Conservation (phyloP, 2,113 vertebrate genomes). For the Trematocara marginatum region DNA sequence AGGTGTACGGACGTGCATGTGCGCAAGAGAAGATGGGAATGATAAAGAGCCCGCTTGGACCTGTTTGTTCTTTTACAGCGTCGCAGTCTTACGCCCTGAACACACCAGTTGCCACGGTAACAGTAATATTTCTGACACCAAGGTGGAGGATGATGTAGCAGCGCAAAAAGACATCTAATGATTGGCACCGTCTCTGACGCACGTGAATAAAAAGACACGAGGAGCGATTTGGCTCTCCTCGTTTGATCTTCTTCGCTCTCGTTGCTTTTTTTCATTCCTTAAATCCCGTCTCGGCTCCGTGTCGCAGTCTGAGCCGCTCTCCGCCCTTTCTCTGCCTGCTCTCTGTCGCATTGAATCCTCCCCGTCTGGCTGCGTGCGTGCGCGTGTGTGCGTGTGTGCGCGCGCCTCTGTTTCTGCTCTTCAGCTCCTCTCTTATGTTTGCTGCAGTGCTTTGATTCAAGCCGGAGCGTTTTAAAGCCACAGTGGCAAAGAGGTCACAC, state of each 20-base stretch:
- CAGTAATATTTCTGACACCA: neutral
- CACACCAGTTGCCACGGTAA: conserved; percentile 40
- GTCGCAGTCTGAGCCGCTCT: conserved; percentile 25
- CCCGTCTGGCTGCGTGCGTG: neutral
- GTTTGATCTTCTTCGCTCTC: neutral
- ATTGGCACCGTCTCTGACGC: neutral
- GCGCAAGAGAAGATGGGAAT: neutral
- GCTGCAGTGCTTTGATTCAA: conserved; percentile 48
- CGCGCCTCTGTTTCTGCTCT: neutral
- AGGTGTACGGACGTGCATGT: neutral
- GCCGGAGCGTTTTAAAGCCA: conserved; percentile 4
- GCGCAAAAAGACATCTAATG: neutral
- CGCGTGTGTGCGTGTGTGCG: neutral
- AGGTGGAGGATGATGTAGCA: neutral
- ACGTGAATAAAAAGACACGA: neutral
- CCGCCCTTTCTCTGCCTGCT: neutral
- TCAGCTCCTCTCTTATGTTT: conserved; percentile 32
- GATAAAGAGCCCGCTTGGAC: neutral
- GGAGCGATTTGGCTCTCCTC: neutral
- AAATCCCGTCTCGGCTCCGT: conserved; percentile 15
- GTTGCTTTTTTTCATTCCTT: neutral
- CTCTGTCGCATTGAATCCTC: conserved; percentile 50
- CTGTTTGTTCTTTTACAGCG: neutral
- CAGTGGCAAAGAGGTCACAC: conserved; percentile 20
- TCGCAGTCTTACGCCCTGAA: neutral